Conservation (phyloP, 2,888 invertebrate genomes). For the Melanostoma mellinum region DNA sequence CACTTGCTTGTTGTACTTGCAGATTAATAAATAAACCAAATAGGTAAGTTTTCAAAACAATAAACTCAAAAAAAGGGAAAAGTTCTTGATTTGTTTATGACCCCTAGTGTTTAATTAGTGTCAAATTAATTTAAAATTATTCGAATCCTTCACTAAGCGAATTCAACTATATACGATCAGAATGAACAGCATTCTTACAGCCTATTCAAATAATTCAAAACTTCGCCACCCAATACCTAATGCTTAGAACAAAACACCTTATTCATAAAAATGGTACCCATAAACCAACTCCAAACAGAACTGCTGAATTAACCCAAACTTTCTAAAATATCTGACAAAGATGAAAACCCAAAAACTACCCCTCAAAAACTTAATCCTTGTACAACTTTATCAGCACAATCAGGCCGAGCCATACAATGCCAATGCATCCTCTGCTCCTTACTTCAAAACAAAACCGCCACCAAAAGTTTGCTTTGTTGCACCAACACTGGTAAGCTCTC, state of each 20-base stretch:
- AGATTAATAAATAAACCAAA: no score
- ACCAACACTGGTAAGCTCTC: slow-evolving; percentile 49
- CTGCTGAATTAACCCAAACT: slow-evolving; percentile 67
- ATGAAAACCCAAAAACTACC: slow-evolving; percentile 57
- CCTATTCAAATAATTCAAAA: slow-evolving; percentile 12
- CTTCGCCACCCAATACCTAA: slow-evolving; percentile 16
- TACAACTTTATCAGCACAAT: slow-evolving; percentile 69
- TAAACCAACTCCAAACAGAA: slow-evolving; percentile 58
- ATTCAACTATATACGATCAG: no score
- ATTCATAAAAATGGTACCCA: slow-evolving; percentile 21
- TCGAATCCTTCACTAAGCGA: no score
- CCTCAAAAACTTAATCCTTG: slow-evolving; percentile 68
- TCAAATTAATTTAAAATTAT: no score
- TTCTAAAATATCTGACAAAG: slow-evolving; percentile 56
- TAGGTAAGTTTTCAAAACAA: no score
- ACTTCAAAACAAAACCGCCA: slow-evolving; percentile 60
- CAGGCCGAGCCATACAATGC: slow-evolving; percentile 41
- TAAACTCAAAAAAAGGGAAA: no score
- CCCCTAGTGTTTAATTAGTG: no score
- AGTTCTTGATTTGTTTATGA: no score
- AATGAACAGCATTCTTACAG: no score
- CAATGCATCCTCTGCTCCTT: slow-evolving; percentile 16
- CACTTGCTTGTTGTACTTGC: no score
- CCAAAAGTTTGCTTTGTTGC: slow-evolving; percentile 69
- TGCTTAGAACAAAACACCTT: slow-evolving; percentile 24